These are phyloP conservation scores for Colletes latitarsis DNA, from an alignment of 1,140 invertebrate species.

Conservation along the genomic window DNA sequence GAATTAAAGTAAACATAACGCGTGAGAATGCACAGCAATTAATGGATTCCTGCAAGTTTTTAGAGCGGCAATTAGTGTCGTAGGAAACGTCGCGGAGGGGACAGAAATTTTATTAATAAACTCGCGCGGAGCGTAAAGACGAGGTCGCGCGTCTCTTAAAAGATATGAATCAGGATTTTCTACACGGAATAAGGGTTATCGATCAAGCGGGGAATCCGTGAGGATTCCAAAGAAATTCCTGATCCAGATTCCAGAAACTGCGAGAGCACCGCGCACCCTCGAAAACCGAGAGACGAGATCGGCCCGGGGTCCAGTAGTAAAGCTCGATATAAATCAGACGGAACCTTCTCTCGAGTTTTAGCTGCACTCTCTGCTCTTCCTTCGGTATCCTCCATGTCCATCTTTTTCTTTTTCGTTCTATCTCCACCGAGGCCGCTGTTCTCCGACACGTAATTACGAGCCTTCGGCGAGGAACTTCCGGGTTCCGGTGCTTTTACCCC, in stretches of 20 bases:
- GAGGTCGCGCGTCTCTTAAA: not conserved
- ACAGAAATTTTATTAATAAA: constrained; percentile 15
- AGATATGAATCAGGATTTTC: constrained; percentile 35
- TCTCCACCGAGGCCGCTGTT: not conserved
- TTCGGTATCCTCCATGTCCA: constrained; percentile 42
- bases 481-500: constrained; percentile 34
- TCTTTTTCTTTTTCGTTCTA: constrained; percentile 40
- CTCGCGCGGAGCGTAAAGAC: too few relatives aligned
- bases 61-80: not conserved
- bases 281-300: constrained; percentile 51
- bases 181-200: constrained; percentile 36
- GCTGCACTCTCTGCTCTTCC: constrained; percentile 11
- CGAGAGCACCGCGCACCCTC: constrained; percentile 27
- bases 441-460: constrained; percentile 68
- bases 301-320: constrained; percentile 32
- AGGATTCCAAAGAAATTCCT: constrained; percentile 54
- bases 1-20: too few relatives aligned
- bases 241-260: constrained; percentile 46
- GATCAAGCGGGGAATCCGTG: constrained; percentile 45
- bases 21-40: too few relatives aligned
- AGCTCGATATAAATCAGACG: constrained; percentile 64
- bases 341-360: constrained; percentile 30
- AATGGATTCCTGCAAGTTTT: too few relatives aligned
- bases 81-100: too few relatives aligned
- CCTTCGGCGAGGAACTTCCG: constrained; percentile 50